A percentile compares a stretch with the other conserved stretches of the same genome.
phyloP scores from a whole-genome alignment of 2,113 vertebrate genomes.

The Dicrurus megarhynchus region DNA sequence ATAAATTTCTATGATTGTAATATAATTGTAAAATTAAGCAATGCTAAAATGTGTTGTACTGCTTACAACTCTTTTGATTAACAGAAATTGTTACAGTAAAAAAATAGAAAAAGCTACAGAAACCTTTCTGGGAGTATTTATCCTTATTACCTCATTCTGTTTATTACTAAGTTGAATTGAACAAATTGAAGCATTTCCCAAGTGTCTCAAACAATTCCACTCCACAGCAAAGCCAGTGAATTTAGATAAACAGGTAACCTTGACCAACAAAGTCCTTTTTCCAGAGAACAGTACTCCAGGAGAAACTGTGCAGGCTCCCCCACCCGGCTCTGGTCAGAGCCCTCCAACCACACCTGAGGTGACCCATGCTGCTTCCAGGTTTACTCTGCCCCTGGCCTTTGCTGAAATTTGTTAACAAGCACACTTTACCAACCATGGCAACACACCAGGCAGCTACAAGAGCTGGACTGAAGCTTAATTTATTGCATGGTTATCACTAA shows the following conservation, averaged over 20 bases:
- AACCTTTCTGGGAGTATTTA: neutral
- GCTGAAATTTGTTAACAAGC: neutral
- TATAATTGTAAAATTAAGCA: neutral
- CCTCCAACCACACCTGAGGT: neutral
- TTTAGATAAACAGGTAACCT: neutral
- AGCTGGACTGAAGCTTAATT: neutral
- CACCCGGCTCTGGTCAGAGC: neutral
- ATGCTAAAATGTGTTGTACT: neutral
- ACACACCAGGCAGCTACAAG: neutral
- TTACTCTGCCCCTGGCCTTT: neutral
- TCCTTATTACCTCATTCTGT: neutral
- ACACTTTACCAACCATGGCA: neutral
- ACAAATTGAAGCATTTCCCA: neutral
- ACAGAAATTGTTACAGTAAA: neutral
- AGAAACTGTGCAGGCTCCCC: neutral
- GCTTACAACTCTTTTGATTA: neutral
- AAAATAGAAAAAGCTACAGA: neutral
- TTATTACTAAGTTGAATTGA: neutral
- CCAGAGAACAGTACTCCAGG: neutral
- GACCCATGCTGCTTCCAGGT: neutral
- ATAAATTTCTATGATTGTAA: neutral
- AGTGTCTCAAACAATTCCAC: neutral
- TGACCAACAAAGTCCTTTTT: neutral
- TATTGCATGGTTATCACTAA: slow-evolving; percentile 16
- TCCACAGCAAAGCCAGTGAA: neutral